Conservation (phyloP, 2,888 invertebrate genomes). For the Cenopis cana region DNA sequence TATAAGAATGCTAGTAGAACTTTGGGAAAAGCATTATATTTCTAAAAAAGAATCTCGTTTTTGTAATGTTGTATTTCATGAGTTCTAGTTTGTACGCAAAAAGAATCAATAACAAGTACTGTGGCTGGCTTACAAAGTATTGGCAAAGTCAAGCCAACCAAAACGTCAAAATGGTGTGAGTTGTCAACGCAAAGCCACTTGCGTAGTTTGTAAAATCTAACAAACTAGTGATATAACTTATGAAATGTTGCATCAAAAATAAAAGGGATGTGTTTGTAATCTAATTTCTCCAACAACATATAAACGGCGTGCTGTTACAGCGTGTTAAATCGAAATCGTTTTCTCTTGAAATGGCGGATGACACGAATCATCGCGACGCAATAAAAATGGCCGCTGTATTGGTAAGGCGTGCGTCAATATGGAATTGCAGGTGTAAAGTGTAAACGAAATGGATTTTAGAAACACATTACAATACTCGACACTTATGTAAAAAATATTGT, state of each 20-base stretch:
- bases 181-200: conserved; percentile 74
- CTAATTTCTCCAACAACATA: conserved; percentile 58
- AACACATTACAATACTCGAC: conserved; percentile 39
- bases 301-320: conserved; percentile 65
- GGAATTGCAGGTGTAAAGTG: conserved; percentile 60
- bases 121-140: conserved; percentile 62
- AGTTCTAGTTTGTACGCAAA: conserved; percentile 31
- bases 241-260: conserved; percentile 63
- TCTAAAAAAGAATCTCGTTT: conserved; percentile 45
- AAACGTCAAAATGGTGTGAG: conserved; percentile 84
- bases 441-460: conserved; percentile 51
- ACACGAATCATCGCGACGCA: conserved; percentile 85
- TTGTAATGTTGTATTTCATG: conserved; percentile 46
- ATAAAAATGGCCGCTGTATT: conserved; percentile 84
- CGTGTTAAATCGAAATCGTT: conserved; percentile 65
- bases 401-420: conserved; percentile 84
- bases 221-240: conserved; percentile 71
- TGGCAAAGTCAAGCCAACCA: conserved; percentile 60
- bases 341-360: conserved; percentile 83
- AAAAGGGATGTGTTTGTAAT: conserved; percentile 68
- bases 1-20: background rate
- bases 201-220: conserved; percentile 76
- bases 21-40: background rate
- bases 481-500: background rate
- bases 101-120: conserved; percentile 58